Evolutionary conservation across 2,797 vertebrate species (phyloP).

Genomic region (Micromesistius poutassou): DNA sequence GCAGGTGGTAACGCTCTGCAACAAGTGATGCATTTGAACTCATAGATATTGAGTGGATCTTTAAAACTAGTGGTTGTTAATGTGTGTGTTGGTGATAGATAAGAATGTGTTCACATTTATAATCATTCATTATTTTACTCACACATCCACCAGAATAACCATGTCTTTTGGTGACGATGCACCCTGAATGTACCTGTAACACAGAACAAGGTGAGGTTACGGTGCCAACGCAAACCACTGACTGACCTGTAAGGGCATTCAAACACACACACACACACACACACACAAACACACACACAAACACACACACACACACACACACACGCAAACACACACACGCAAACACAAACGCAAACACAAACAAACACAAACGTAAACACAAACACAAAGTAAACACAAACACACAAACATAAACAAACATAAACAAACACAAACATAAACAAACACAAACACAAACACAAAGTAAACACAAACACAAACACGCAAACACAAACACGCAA

Average conservation of each 20-base stretch:
- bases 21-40: neutral
- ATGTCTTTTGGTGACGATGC: slow-evolving; percentile 98
- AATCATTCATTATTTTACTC: slow-evolving; percentile 65
- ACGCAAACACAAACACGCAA: too few relatives aligned
- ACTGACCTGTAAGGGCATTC: neutral
- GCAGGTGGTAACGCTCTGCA: neutral
- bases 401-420: too few relatives aligned
- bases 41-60: neutral
- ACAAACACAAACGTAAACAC: too few relatives aligned
- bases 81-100: neutral
- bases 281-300: neutral
- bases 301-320: too few relatives aligned
- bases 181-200: slow-evolving; percentile 93
- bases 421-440: too few relatives aligned
- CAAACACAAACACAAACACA: too few relatives aligned
- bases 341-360: too few relatives aligned
- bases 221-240: neutral
- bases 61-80: neutral
- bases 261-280: neutral
- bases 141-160: slow-evolving; percentile 99
- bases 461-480: too few relatives aligned
- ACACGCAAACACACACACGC: too few relatives aligned
- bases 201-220: slow-evolving; percentile 14
- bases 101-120: neutral
- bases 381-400: too few relatives aligned